Percentiles rank a stretch among this genome's conserved stretches.
Conservation (phyloP, 2,888 invertebrate genomes). For the Sacculina carcini region DNA sequence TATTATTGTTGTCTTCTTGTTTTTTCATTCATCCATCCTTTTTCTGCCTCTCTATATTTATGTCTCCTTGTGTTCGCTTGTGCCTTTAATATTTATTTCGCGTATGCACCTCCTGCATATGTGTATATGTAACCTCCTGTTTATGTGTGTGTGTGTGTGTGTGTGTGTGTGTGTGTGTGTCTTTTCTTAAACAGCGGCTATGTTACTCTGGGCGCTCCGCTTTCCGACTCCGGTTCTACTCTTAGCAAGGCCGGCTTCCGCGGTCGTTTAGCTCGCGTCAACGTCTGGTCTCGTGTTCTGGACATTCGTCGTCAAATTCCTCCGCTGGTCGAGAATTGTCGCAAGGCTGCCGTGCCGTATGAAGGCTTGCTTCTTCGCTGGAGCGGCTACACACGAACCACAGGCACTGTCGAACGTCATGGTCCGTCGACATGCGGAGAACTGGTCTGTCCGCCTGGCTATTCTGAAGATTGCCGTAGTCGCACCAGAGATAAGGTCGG, state of each 20-base stretch:
- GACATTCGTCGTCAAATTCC: slow-evolving; percentile 78
- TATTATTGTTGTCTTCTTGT: no score
- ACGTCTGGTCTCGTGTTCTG: slow-evolving; percentile 73
- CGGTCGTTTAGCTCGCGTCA: slow-evolving; percentile 76
- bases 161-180: no score
- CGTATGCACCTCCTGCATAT: no score
- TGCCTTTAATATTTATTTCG: no score
- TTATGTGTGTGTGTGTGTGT: slow-evolving; percentile 4
- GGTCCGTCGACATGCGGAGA: slow-evolving; percentile 80
- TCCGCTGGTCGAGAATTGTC: slow-evolving; percentile 42
- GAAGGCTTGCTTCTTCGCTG: slow-evolving; percentile 62
- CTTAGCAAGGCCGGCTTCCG: slow-evolving; percentile 80
- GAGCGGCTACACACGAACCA: slow-evolving; percentile 70
- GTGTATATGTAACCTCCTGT: slow-evolving; percentile 4
- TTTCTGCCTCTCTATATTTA: no score
- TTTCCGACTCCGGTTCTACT: slow-evolving; percentile 46
- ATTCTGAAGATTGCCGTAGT: slow-evolving; percentile 63
- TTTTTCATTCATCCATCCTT: no score
- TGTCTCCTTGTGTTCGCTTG: no score
- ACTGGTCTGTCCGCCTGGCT: slow-evolving; percentile 61
- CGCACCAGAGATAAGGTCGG: slow-evolving; percentile 57
- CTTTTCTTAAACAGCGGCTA: slow-evolving; percentile 66
- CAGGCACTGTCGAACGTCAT: slow-evolving; percentile 66
- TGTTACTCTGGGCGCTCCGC: slow-evolving; percentile 72
- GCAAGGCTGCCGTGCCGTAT: slow-evolving; percentile 70